phyloP scores from a whole-genome alignment of 2,113 vertebrate species.

The Datnioides undecimradiatus region DNA sequence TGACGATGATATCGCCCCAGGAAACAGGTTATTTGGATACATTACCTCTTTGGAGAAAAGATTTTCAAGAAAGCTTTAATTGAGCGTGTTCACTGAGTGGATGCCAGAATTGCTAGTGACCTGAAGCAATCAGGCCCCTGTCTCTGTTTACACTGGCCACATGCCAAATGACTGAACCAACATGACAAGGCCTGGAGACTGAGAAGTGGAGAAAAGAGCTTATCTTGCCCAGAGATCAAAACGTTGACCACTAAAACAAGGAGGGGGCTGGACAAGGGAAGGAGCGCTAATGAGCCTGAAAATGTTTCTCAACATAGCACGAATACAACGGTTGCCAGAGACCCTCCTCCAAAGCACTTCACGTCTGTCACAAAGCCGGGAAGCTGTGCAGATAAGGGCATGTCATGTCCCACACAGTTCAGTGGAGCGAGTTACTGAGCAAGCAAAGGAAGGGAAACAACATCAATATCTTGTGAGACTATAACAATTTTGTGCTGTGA shows the following conservation, averaged over 20 bases:
- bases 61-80: slow-evolving; percentile 64
- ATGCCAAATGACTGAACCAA: slow-evolving; percentile 71
- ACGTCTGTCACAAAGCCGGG: slow-evolving; percentile 40
- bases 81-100: slow-evolving; percentile 60
- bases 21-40: slow-evolving; percentile 63
- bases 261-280: slow-evolving; percentile 40
- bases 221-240: slow-evolving; percentile 70
- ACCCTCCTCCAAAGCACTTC: slow-evolving; percentile 45
- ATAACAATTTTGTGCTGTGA: not conserved
- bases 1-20: slow-evolving; percentile 47
- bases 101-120: slow-evolving; percentile 65
- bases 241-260: slow-evolving; percentile 35
- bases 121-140: slow-evolving; percentile 61
- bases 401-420: not conserved
- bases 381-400: slow-evolving; percentile 33
- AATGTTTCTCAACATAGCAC: slow-evolving; percentile 65
- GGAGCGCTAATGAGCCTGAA: slow-evolving; percentile 76
- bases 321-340: slow-evolving; percentile 49
- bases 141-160: slow-evolving; percentile 71
- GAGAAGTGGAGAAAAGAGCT: slow-evolving; percentile 59
- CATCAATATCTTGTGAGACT: slow-evolving; percentile 39
- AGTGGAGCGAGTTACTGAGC: slow-evolving; percentile 32
- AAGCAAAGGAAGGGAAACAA: slow-evolving; percentile 23
- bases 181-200: slow-evolving; percentile 65
- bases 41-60: slow-evolving; percentile 53